phyloP scores from a whole-genome alignment of 2,797 vertebrate genomes.

The Nyctibius grandis region DNA sequence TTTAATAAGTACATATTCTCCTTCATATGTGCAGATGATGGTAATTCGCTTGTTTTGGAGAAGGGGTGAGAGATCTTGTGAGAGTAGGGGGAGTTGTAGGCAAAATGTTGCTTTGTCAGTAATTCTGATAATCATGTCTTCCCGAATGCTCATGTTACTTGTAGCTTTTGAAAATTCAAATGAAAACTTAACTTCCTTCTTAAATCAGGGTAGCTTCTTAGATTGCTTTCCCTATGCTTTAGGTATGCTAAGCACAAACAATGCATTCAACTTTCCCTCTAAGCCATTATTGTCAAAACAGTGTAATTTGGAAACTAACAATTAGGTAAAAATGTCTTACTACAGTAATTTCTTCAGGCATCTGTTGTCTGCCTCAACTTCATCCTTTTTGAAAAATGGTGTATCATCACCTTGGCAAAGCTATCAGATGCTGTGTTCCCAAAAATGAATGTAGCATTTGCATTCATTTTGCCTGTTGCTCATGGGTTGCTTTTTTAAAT shows the following conservation, averaged over 20 bases:
- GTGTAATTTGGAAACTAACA: background rate
- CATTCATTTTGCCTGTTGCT: background rate
- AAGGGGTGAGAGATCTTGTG: background rate
- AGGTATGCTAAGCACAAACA: background rate
- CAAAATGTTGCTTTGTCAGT: background rate
- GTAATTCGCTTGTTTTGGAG: background rate
- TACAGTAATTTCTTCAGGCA: background rate
- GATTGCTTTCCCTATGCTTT: background rate
- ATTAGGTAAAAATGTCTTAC: background rate
- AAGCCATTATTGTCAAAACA: background rate
- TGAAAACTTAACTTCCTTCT: background rate
- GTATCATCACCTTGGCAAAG: background rate
- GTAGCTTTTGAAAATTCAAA: background rate
- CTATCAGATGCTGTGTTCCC: background rate
- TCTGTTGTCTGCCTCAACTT: background rate
- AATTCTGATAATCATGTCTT: background rate
- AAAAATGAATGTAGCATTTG: background rate
- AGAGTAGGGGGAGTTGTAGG: background rate
- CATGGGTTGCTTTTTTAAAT: background rate
- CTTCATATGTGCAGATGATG: background rate
- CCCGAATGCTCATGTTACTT: background rate
- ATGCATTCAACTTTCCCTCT: background rate
- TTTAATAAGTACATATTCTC: background rate
- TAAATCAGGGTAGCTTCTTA: background rate
- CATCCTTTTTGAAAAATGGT: background rate